These are phyloP conservation scores for Itoplectis maculator DNA, from an alignment of 2,888 invertebrate genomes.

Conservation along the genomic window DNA sequence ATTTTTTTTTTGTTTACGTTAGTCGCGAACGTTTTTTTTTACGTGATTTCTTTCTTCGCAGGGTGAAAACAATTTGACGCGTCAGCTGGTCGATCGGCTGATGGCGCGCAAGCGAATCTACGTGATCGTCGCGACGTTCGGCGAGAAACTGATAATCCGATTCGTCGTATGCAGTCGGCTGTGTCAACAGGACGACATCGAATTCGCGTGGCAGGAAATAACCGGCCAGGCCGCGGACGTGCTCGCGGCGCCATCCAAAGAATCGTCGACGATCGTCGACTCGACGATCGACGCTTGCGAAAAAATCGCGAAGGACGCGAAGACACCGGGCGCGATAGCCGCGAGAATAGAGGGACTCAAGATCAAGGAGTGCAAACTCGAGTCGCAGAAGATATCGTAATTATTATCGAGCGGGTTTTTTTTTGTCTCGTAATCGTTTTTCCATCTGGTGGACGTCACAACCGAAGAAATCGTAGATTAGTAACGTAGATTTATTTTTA, in stretches of 20 bases:
- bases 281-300: constrained; percentile 62
- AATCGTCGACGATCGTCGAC: constrained; percentile 61
- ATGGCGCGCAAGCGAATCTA: constrained; percentile 92
- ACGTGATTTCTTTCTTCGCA: constrained; percentile 73
- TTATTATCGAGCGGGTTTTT: neutral
- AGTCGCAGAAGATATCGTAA: constrained; percentile 72
- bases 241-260: constrained; percentile 64
- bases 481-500: constrained; percentile 5
- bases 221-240: constrained; percentile 86
- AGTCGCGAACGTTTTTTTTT: neutral
- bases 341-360: constrained; percentile 68
- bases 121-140: constrained; percentile 91
- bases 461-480: neutral
- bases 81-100: constrained; percentile 89
- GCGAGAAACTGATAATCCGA: constrained; percentile 90
- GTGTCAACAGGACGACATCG: constrained; percentile 90
- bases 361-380: constrained; percentile 65
- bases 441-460: neutral
- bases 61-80: constrained; percentile 90
- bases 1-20: no score
- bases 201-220: constrained; percentile 91
- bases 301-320: constrained; percentile 14
- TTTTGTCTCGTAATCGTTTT: no score
- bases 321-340: constrained; percentile 62
- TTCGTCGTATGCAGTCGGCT: constrained; percentile 93